Conservation (phyloP, 2,797 vertebrate species). For the Pogoniulus pusillus region DNA sequence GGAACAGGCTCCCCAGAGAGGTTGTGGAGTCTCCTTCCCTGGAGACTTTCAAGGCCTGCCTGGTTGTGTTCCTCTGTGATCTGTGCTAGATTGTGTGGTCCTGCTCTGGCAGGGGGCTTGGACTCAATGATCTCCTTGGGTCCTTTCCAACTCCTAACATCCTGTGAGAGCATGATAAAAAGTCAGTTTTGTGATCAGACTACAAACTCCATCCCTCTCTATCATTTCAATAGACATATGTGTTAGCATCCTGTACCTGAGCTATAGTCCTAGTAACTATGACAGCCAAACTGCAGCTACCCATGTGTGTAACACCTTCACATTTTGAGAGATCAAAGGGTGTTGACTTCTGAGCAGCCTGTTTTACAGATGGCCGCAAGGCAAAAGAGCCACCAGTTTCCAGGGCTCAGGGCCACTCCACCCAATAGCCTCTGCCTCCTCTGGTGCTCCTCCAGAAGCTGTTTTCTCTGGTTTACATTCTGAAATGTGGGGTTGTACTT, state of each 20-base stretch:
- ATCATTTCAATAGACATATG: neutral
- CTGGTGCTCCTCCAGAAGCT: neutral
- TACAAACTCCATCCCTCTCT: neutral
- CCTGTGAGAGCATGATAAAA: neutral
- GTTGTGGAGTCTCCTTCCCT: no score
- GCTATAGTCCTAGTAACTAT: neutral
- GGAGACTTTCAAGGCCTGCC: no score
- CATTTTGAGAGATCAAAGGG: neutral
- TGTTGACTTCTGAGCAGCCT: neutral
- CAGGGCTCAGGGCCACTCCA: accelerated
- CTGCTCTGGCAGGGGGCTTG: no score
- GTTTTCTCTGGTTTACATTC: neutral
- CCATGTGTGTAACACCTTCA: neutral
- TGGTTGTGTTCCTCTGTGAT: no score
- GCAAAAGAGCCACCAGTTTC: neutral
- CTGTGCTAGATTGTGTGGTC: no score
- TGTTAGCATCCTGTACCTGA: neutral
- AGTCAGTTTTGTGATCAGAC: neutral
- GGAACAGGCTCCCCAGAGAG: no score
- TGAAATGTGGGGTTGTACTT: neutral
- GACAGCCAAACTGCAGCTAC: neutral
- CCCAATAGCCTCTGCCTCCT: neutral
- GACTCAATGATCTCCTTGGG: no score
- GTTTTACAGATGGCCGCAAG: neutral
- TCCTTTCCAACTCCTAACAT: no score